Conservation (phyloP, 2,888 invertebrate species). For the Empis livida region DNA sequence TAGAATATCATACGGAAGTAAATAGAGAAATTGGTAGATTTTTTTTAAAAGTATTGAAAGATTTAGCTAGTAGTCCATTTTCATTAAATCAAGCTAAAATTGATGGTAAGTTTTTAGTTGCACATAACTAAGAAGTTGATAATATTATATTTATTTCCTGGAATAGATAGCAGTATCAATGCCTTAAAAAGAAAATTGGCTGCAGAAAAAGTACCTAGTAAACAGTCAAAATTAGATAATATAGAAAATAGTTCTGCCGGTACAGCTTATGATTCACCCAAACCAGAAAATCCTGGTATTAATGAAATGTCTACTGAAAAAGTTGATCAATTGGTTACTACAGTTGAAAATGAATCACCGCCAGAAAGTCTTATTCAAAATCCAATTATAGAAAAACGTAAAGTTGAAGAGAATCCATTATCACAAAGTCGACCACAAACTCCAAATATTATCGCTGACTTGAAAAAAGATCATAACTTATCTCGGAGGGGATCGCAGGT, state of each 20-base stretch:
- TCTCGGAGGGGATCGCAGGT: constrained; percentile 18
- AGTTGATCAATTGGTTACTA: not conserved
- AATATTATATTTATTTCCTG: not conserved
- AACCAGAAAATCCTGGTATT: not conserved
- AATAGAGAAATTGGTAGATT: constrained; percentile 46
- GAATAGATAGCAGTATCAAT: constrained; percentile 17
- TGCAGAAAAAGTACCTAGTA: constrained; percentile 19
- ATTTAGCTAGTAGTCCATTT: constrained; percentile 38
- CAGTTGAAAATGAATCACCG: not conserved
- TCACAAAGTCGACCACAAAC: constrained; percentile 6
- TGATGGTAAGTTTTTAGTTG: constrained; percentile 21
- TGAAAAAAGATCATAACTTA: constrained; percentile 9
- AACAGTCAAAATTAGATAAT: constrained; percentile 14
- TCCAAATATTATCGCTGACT: not conserved
- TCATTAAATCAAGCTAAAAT: constrained; percentile 37
- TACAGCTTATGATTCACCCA: not conserved
- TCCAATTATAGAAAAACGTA: not conserved
- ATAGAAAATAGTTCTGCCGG: constrained; percentile 4
- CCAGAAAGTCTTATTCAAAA: no score
- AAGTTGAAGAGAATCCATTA: not conserved
- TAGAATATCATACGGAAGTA: constrained; percentile 59
- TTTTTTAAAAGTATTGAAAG: constrained; percentile 38
- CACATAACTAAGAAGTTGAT: not conserved
- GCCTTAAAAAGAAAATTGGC: constrained; percentile 19
- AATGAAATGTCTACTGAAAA: not conserved